Evolutionary conservation across 1,140 invertebrate genomes (phyloP).

Genomic region (Drosophila lacertosa): DNA sequence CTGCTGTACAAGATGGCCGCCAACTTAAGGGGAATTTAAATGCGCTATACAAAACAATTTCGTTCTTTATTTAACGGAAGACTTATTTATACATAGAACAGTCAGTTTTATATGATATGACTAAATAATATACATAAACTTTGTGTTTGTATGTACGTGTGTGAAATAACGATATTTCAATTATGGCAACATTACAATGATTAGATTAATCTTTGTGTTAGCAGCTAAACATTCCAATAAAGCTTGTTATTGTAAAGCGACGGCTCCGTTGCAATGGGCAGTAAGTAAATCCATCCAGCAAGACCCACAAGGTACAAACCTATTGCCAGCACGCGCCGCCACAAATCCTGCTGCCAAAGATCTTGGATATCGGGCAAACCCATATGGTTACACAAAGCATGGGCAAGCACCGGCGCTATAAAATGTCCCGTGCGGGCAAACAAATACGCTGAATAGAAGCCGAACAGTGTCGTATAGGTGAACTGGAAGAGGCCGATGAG

Average conservation of each 20-base stretch:
- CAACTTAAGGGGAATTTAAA: background rate
- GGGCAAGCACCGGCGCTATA: conserved; percentile 93
- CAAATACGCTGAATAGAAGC: conserved; percentile 95
- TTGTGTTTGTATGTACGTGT: conserved; percentile 13
- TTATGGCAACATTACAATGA: conserved; percentile 57
- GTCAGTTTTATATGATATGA: conserved; percentile 47
- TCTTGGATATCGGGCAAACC: conserved; percentile 95
- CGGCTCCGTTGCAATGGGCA: conserved; percentile 92
- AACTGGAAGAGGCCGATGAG: conserved; percentile 93
- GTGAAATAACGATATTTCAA: conserved; percentile 12
- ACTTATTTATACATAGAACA: conserved; percentile 32
- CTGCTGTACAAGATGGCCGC: background rate
- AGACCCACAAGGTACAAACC: conserved; percentile 91
- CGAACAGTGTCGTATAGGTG: conserved; percentile 95
- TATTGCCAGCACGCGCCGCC: conserved; percentile 87
- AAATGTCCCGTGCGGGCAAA: conserved; percentile 94
- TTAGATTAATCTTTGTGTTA: background rate
- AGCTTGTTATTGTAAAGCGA: conserved; percentile 90
- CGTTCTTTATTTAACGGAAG: conserved; percentile 44
- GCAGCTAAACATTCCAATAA: conserved; percentile 84
- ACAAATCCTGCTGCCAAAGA: conserved; percentile 88
- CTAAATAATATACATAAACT: conserved; percentile 39
- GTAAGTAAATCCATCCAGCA: conserved; percentile 90
- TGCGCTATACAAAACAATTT: conserved; percentile 17
- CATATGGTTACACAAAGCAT: conserved; percentile 98